Base-by-base conservation (phyloP, 2,113 vertebrate genomes). In the Menura novaehollandiae region DNA sequence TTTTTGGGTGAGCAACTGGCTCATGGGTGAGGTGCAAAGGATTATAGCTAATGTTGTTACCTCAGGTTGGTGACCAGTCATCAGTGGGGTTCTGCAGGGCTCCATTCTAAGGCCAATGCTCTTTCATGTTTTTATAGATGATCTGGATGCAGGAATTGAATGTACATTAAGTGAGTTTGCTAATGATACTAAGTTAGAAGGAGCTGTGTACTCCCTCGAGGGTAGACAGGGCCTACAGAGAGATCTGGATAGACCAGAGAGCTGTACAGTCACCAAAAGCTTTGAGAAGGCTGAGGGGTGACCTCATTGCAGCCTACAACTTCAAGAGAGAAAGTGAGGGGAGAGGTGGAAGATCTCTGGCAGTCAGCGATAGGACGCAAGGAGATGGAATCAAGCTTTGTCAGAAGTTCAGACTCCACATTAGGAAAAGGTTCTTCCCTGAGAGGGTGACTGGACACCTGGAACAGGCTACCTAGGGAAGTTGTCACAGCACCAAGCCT, bases 351-450 rank as follows among this genome's bases (percentile, higher is more conserved):
- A 73, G 37, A 33, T 59, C 18, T 83, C n/a, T 88, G 39, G 11
- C 63, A 26, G 33, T 7, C 32, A n/a, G 35, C 0, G 0, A 7
- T 5, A 43, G 13, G 21, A 49, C 24, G 53, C 0, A 3, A 77
- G 18, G 23, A 69, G 14, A 20, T 46, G 23, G 18, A 78, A 52
- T 71, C 37, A 56, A 51, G 3, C 7, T 23, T 12, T 2, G 0
- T 43, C 33, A 21, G 7, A 28, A 60, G 30, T 39, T 82, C 37
- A 47, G 33, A 32, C 1, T 71, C 37, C 16, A 5, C 23, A 17
- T 26, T 47, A 56, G 21, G 27, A 60, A 35, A 74, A 39, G 11
- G 1, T 13, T 79, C 16, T 79, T 79, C 22, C 41, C 4, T 4
- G 8, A 15, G 15, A n/a, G 64, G 6, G 6, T 51, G 9, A 1